Evolutionary conservation across 2,113 vertebrate species (phyloP).

Genomic region (Daboia siamensis): DNA sequence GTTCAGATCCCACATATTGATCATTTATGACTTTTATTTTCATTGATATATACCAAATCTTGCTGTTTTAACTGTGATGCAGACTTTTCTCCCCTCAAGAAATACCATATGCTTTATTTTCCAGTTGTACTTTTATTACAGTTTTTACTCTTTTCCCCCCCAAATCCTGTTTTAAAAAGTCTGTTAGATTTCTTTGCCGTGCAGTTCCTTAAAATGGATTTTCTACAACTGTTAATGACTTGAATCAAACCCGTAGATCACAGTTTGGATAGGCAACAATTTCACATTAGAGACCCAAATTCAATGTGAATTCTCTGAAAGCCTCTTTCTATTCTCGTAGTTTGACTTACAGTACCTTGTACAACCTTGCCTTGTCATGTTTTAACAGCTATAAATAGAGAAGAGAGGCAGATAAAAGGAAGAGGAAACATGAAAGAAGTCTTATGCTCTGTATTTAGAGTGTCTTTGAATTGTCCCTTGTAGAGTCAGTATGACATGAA

Average conservation of each 20-base stretch:
- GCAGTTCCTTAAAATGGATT: neutral
- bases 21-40: too few relatives aligned
- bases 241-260: neutral
- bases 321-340: neutral
- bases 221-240: neutral
- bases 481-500: neutral
- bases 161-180: neutral
- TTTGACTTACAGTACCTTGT: neutral
- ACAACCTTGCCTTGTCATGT: neutral
- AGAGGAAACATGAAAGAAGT: neutral
- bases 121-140: neutral
- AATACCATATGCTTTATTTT: too few relatives aligned
- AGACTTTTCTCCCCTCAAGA: too few relatives aligned
- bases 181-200: neutral
- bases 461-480: neutral
- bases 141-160: neutral
- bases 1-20: too few relatives aligned
- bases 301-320: neutral
- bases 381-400: neutral
- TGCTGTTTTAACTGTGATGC: too few relatives aligned
- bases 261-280: neutral
- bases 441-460: neutral
- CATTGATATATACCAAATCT: too few relatives aligned
- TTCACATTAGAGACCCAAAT: neutral
- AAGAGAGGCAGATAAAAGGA: neutral